Evolutionary conservation across 64 coral and sea anemone genomes (phyloP).

Genomic region (Montipora sp.): DNA sequence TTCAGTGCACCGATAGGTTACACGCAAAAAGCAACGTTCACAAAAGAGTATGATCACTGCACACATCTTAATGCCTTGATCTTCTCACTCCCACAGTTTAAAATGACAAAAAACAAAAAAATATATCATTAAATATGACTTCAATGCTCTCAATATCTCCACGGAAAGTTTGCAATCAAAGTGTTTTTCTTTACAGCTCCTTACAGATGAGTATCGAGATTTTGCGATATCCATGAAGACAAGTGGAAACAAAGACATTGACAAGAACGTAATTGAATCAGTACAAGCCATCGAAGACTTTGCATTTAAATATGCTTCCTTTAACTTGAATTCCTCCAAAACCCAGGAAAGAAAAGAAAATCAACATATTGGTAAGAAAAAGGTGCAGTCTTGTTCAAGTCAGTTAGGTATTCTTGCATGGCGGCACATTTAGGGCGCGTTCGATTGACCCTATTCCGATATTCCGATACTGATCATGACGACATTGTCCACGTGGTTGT

Average conservation of each 20-base stretch:
- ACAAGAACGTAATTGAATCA: background rate
- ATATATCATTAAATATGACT: no score
- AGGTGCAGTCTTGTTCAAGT: background rate
- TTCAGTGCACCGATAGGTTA: no score
- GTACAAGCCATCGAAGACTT: constrained; percentile 11
- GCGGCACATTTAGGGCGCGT: no score
- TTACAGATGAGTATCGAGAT: background rate
- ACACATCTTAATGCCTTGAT: no score
- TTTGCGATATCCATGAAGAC: background rate
- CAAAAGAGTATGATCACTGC: no score
- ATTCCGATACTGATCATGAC: no score
- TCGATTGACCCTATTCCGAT: background rate
- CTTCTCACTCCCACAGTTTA: no score
- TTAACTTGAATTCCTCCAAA: constrained; percentile 9
- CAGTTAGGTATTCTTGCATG: background rate
- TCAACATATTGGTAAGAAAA: constrained; percentile 11
- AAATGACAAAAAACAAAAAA: no score
- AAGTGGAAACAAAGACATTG: background rate
- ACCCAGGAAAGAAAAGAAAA: constrained; percentile 24
- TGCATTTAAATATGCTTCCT: constrained; percentile 14
- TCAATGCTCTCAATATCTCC: no score
- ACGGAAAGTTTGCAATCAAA: background rate
- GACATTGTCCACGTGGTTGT: no score
- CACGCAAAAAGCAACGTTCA: no score
- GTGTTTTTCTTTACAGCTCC: background rate